Percentiles rank a stretch among this genome's conserved stretches.
These are phyloP conservation scores for Ascaphus truei DNA, from an alignment of 2,113 vertebrate species.

Conservation along the genomic window DNA sequence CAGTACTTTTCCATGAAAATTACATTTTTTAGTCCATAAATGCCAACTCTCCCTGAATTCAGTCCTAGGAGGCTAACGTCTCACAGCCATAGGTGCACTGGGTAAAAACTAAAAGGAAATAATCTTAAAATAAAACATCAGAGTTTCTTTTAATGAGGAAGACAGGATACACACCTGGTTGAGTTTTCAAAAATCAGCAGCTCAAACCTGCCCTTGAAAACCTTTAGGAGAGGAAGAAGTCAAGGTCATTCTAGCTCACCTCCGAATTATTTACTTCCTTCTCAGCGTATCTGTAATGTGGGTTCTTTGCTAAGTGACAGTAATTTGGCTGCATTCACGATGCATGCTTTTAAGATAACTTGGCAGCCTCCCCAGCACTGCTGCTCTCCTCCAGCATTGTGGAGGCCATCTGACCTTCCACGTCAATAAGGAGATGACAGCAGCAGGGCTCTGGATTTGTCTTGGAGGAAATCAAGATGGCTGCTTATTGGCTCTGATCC, in stretches of 20 bases:
- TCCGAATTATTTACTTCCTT: slow-evolving; percentile 50
- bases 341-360: slow-evolving; percentile 30
- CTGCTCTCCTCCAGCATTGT: neutral
- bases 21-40: too few relatives aligned
- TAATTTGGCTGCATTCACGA: slow-evolving; percentile 17
- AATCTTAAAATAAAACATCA: neutral
- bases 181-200: slow-evolving; percentile 38
- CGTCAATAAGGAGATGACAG: slow-evolving; percentile 26
- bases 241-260: slow-evolving; percentile 45
- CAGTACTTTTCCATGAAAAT: neutral
- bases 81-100: neutral
- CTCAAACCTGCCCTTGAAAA: slow-evolving; percentile 21
- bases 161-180: slow-evolving; percentile 2
- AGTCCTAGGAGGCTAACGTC: too few relatives aligned
- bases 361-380: slow-evolving; percentile 12
- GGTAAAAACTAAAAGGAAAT: neutral
- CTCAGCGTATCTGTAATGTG: slow-evolving; percentile 32
- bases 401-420: slow-evolving; percentile 20
- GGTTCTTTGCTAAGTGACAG: slow-evolving; percentile 14
- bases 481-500: slow-evolving; percentile 1
- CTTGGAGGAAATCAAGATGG: slow-evolving; percentile 22
- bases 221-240: slow-evolving; percentile 17
- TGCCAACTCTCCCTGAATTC: too few relatives aligned
- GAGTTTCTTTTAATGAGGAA: neutral
- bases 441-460: slow-evolving; percentile 9